Conservation (phyloP, 1,140 invertebrate species). For the Brachionus plicatilis region DNA sequence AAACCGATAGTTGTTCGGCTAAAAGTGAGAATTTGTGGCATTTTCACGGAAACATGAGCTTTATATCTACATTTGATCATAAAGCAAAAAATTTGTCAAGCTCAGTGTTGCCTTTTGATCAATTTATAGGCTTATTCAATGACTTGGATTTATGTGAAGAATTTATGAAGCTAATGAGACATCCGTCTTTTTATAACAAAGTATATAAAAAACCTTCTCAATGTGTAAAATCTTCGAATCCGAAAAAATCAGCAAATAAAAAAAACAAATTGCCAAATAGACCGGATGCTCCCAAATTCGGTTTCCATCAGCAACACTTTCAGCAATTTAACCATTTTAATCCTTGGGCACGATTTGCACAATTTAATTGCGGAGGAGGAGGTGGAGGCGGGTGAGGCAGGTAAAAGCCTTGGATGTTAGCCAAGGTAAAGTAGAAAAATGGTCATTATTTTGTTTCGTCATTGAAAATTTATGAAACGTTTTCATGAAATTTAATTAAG, state of each 20-base stretch:
- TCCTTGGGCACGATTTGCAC: background rate
- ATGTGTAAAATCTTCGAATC: background rate
- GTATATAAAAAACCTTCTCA: background rate
- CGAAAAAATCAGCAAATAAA: background rate
- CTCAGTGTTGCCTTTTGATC: background rate
- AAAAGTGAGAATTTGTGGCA: slow-evolving; percentile 17
- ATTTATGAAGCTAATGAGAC: slow-evolving; percentile 7
- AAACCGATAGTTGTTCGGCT: background rate
- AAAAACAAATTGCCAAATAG: background rate
- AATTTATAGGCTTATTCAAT: background rate
- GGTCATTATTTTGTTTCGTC: background rate
- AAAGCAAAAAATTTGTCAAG: background rate
- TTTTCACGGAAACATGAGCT: background rate
- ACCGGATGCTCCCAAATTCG: slow-evolving; percentile 14
- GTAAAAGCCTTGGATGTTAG: background rate
- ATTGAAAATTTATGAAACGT: background rate
- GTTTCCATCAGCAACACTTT: background rate
- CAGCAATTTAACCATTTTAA: slow-evolving; percentile 20
- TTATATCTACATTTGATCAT: background rate
- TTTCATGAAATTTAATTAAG: slow-evolving; percentile 36
- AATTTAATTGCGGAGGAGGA: background rate
- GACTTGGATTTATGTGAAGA: background rate
- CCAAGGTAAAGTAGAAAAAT: background rate
- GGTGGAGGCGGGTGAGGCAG: slow-evolving; percentile 14
- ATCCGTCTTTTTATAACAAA: background rate